These are phyloP conservation scores for Pantherophis guttatus DNA, from an alignment of 2,113 vertebrate species.

Conservation along the genomic window DNA sequence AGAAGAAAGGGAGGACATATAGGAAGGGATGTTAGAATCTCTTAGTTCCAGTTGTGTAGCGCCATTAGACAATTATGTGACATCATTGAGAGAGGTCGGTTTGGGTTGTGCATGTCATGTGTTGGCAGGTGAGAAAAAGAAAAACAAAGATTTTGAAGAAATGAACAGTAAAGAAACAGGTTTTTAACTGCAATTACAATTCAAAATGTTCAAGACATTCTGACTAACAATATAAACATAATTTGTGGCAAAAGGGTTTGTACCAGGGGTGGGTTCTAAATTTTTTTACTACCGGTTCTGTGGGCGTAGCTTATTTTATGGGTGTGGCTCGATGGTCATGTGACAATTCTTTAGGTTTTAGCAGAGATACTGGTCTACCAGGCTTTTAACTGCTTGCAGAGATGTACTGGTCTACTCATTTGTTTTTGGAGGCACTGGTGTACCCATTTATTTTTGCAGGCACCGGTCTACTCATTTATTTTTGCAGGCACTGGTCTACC, in stretches of 20 bases:
- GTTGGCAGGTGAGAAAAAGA: background rate
- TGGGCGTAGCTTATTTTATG: no score
- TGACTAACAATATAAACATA: background rate
- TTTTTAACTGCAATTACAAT: background rate
- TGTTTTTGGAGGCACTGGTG: no score
- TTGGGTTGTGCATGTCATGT: background rate
- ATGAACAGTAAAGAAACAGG: background rate
- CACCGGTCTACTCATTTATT: no score
- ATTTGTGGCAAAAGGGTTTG: background rate
- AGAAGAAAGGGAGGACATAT: background rate
- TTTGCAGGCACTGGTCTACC: no score
- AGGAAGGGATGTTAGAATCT: background rate
- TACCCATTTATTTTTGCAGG: no score
- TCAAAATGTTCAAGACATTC: background rate
- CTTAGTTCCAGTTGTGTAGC: background rate
- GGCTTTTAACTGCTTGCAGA: no score
- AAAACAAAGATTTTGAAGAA: background rate
- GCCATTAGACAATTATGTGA: background rate
- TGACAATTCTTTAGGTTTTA: no score
- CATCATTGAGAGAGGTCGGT: background rate
- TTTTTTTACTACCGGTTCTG: no score
- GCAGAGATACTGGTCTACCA: no score
- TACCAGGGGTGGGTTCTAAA: no score
- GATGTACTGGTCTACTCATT: no score
- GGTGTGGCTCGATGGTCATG: no score